These are phyloP conservation scores for Scomber japonicus DNA, from an alignment of 2,113 vertebrate species.

Conservation along the genomic window DNA sequence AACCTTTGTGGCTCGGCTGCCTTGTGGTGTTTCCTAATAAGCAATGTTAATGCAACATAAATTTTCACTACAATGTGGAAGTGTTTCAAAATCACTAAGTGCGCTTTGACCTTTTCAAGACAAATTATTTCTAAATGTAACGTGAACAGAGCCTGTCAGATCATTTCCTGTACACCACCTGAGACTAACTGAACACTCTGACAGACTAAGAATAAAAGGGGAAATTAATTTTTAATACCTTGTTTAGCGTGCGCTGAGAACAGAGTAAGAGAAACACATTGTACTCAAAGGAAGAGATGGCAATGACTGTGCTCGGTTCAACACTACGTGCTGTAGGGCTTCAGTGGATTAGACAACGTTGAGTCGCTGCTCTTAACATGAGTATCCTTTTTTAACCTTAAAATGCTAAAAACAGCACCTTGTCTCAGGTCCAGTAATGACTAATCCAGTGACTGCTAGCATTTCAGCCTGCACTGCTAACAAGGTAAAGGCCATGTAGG, in stretches of 20 bases:
- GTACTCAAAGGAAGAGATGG: conserved; percentile 31
- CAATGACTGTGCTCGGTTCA: conserved; percentile 10
- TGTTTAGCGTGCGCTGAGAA: conserved; percentile 34
- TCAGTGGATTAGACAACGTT: conserved; percentile 70
- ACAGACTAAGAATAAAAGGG: conserved; percentile 41
- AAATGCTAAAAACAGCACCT: conserved; percentile 75
- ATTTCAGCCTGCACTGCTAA: conserved; percentile 57
- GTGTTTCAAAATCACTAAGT: conserved; percentile 56
- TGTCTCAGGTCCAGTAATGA: conserved; percentile 69
- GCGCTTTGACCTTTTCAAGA: conserved; percentile 73
- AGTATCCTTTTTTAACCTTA: conserved; percentile 74
- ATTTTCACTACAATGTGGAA: conserved; percentile 43
- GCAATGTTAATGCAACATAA: conserved; percentile 49
- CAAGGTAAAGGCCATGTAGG: conserved; percentile 57
- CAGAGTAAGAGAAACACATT: conserved; percentile 36
- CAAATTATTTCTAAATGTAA: conserved; percentile 66
- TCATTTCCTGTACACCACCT: conserved; percentile 63
- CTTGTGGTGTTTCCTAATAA: conserved; percentile 31
- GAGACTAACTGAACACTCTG: conserved; percentile 54
- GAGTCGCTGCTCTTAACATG: conserved; percentile 68
- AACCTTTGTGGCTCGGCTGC: conserved; percentile 40
- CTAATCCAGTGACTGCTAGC: conserved; percentile 74
- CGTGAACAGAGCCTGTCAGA: conserved; percentile 49
- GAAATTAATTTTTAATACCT: conserved; percentile 42
- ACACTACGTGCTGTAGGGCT: conserved; percentile 43